Evolutionary conservation across 2,888 invertebrate genomes (phyloP).

Genomic region (Trimorus sp.): DNA sequence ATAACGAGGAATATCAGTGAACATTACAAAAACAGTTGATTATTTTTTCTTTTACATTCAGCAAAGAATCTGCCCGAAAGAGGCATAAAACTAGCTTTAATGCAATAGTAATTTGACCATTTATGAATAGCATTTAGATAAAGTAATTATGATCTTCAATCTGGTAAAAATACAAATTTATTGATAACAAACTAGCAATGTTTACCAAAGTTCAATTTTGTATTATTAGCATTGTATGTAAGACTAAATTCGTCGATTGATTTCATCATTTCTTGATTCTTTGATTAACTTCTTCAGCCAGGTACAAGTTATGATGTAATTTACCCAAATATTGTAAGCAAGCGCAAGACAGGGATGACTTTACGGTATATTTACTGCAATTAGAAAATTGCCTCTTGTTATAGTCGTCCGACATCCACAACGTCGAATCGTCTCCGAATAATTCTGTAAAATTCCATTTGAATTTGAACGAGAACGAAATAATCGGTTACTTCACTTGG

Average conservation of each 20-base stretch:
- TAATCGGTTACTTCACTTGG: too few relatives aligned
- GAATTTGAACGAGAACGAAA: slow-evolving; percentile 1
- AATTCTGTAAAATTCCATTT: slow-evolving; percentile 48
- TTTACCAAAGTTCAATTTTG: too few relatives aligned
- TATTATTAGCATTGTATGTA: background rate
- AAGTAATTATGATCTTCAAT: too few relatives aligned
- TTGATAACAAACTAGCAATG: too few relatives aligned
- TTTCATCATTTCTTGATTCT: slow-evolving; percentile 13
- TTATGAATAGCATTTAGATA: too few relatives aligned
- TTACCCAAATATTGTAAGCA: slow-evolving; percentile 52
- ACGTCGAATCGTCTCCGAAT: slow-evolving; percentile 21
- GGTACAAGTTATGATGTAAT: slow-evolving; percentile 6
- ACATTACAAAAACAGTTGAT: too few relatives aligned
- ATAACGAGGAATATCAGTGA: too few relatives aligned
- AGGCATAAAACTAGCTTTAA: too few relatives aligned
- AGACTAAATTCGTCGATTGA: slow-evolving; percentile 17
- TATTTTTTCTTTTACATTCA: too few relatives aligned
- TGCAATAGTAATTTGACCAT: too few relatives aligned
- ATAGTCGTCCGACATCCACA: slow-evolving; percentile 2
- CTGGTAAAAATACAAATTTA: too few relatives aligned
- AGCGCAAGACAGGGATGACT: slow-evolving; percentile 34
- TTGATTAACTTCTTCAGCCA: slow-evolving; percentile 21
- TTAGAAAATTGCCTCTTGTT: slow-evolving; percentile 8
- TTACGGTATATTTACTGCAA: slow-evolving; percentile 46
- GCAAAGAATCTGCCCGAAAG: too few relatives aligned